These are phyloP conservation scores for Parazoanthus swiftii DNA, from an alignment of 92 coral and sea anemone species.

Conservation along the genomic window DNA sequence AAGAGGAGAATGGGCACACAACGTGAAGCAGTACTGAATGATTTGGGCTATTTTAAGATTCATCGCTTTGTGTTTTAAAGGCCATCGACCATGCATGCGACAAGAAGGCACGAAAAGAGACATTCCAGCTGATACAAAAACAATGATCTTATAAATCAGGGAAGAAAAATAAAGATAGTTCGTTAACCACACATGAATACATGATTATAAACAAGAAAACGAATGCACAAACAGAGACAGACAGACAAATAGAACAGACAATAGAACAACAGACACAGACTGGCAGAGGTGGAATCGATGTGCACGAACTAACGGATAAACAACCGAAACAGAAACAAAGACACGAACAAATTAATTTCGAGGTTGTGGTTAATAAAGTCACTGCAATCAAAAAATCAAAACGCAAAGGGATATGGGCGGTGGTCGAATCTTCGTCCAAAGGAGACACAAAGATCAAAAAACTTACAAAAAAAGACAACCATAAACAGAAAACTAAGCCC, in stretches of 20 bases:
- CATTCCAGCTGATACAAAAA: neutral
- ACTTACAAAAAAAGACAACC: too few species aligned
- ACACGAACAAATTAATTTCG: neutral
- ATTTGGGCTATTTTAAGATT: neutral
- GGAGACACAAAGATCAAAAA: too few species aligned
- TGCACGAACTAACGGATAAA: neutral
- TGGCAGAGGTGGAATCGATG: neutral
- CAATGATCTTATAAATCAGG: neutral
- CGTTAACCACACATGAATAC: neutral
- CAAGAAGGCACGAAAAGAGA: neutral
- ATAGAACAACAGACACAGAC: too few species aligned
- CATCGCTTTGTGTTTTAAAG: neutral
- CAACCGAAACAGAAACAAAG: neutral
- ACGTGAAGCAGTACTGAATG: conserved; percentile 49
- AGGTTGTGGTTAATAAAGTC: too few species aligned
- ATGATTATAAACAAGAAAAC: neutral
- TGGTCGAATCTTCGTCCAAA: too few species aligned
- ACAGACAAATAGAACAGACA: neutral
- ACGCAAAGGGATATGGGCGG: too few species aligned
- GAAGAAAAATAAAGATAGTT: neutral
- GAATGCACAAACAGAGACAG: neutral
- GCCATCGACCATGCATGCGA: conserved; percentile 25
- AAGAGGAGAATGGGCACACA: conserved; percentile 49
- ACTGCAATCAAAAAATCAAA: too few species aligned
- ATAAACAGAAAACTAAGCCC: too few species aligned